Evolutionary conservation across 1,140 invertebrate genomes (phyloP), one percentile per base, ranked within the genome.

Genomic region (Bombyx mandarina): DNA sequence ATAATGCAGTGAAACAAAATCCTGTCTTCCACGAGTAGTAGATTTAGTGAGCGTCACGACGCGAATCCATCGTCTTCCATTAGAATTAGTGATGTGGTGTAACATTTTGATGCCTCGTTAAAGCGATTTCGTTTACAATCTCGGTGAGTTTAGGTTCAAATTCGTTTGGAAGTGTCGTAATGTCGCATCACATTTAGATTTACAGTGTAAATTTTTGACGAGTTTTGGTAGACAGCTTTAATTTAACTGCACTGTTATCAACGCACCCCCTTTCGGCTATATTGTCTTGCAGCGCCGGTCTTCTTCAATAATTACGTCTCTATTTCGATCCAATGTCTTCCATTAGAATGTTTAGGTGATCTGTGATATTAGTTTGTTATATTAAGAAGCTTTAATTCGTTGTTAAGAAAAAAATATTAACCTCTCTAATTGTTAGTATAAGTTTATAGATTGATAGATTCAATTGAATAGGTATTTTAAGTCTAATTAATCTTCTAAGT

Each of bases 191-290:
- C 56, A 51, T 65, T 71, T 71, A 72, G 70, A 73, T 57, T 69
- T 73, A 76, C 73, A 79, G 72, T 73, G 66, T 75, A 79, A 79
- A 79, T 74, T 82, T 67, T 73, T 47, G 70, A 65, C 75, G 75
- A 76, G 79, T 83, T 87, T 86, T 87, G 84, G 84, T 87, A 87
- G 79, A 84, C 80, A 87, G 84, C 84, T 87, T 87, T 87, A 87
- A 83, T 69, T 66, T 68, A 35, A 75, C 69, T 77, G 79, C 82
- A 87, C 84, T 85, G 82, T 83, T 81, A 81, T 66, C 65, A 56
- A 63, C 66, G 80, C 83, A 84, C 81, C 55, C 71, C 67, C 66
- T 35, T 72, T 66, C 65, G 61, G 60, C 66, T 80, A 64, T 67
- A 58, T 67, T 56, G 62, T 63, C 63, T 63, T 65, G 50, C 47